These are phyloP conservation scores for Temnothorax longispinosus DNA, from an alignment of 1,140 invertebrate genomes.

Conservation along the genomic window DNA sequence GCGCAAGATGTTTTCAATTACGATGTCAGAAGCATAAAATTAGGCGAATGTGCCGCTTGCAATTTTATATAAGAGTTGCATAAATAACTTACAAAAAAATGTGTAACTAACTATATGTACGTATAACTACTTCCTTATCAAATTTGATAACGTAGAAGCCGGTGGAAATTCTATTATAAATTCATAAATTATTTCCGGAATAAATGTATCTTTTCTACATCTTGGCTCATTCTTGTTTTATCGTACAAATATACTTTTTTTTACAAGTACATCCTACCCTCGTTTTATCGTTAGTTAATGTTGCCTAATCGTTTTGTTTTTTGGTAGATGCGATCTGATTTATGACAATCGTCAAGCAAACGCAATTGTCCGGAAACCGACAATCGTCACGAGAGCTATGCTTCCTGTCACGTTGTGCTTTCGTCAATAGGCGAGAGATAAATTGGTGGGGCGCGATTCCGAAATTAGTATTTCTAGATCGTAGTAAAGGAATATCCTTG, in stretches of 20 bases:
- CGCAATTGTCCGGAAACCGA: not conserved
- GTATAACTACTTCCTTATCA: not conserved
- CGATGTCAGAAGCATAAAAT: not conserved
- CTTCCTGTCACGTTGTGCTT: conserved; percentile 37
- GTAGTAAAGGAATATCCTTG: conserved; percentile 41
- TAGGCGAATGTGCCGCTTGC: not conserved
- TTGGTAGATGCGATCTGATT: not conserved
- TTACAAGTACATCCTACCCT: not conserved
- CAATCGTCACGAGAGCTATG: conserved; percentile 20
- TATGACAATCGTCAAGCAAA: not conserved
- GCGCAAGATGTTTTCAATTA: conserved; percentile 8
- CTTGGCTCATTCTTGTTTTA: not conserved
- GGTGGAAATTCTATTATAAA: not conserved
- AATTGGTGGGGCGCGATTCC: not conserved
- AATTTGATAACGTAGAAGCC: not conserved
- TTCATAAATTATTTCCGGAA: not conserved
- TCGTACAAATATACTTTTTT: not conserved
- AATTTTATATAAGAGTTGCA: conserved; percentile 5
- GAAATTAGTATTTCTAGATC: conserved; percentile 20
- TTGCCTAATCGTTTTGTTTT: not conserved
- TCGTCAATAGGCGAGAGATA: not conserved
- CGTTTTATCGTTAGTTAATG: not conserved
- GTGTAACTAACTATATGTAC: not conserved
- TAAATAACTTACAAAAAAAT: conserved; percentile 13
- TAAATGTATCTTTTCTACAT: not conserved